phyloP scores from a whole-genome alignment of 2,888 invertebrate species.

The Cephus runcator region DNA sequence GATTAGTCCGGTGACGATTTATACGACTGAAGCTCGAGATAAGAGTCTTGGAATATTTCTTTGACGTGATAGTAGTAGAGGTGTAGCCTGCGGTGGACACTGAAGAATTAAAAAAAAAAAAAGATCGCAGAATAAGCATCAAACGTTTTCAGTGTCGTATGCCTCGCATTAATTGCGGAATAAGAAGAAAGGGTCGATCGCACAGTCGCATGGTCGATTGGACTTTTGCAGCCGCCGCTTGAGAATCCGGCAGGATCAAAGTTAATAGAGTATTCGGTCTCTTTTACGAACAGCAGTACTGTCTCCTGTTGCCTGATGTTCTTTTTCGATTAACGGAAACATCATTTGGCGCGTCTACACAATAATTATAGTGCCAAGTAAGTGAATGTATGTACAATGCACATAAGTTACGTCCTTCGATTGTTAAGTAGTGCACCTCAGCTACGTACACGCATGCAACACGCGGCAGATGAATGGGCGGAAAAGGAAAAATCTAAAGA shows the following conservation, averaged over 20 bases:
- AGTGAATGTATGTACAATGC: no score
- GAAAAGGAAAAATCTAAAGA: background rate
- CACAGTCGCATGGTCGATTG: background rate
- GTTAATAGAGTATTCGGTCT: background rate
- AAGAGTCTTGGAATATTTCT: background rate
- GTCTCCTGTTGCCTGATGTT: background rate
- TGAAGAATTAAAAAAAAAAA: background rate
- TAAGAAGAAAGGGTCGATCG: background rate
- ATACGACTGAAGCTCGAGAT: background rate
- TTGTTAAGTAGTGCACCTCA: background rate
- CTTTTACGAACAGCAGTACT: no score
- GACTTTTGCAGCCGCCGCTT: background rate
- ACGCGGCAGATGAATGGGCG: background rate
- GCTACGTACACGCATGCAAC: background rate
- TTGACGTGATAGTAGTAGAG: background rate
- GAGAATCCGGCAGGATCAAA: background rate
- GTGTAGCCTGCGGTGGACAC: no score
- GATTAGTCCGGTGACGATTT: background rate
- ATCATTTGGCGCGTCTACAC: background rate
- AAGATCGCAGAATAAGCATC: no score
- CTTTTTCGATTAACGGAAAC: background rate
- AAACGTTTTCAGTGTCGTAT: no score
- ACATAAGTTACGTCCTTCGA: background rate
- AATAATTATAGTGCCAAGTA: background rate
- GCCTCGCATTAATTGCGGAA: no score